Evolutionary conservation across 2,888 invertebrate species (phyloP).

Genomic region (Eilema sororculum): DNA sequence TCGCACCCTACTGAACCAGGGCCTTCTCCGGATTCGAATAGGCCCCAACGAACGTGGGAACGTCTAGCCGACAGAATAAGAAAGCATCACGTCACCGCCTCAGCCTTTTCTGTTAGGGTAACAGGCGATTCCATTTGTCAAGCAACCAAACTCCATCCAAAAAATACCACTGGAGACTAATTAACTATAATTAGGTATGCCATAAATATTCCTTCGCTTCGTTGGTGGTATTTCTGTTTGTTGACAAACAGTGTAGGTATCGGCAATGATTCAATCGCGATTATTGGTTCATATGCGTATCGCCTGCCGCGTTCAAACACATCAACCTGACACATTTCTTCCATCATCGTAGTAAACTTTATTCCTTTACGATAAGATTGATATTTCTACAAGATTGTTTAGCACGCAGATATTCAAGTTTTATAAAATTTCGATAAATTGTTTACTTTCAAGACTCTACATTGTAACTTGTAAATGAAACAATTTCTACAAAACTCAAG

Average conservation of each 20-base stretch:
- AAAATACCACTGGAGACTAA: constrained; percentile 21
- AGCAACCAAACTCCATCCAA: too few relatives aligned
- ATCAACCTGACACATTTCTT: constrained; percentile 21
- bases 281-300: constrained; percentile 35
- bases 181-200: constrained; percentile 44
- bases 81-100: too few relatives aligned
- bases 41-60: background rate
- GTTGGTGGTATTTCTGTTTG: constrained; percentile 56
- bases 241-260: constrained; percentile 60
- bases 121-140: too few relatives aligned
- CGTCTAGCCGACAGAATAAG: too few relatives aligned
- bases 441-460: too few relatives aligned
- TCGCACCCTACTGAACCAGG: too few relatives aligned
- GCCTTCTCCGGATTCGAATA: too few relatives aligned
- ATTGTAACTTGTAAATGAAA: too few relatives aligned
- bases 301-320: constrained; percentile 32
- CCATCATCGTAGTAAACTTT: constrained; percentile 31
- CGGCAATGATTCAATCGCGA: constrained; percentile 57
- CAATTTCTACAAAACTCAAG: too few relatives aligned
- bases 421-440: background rate
- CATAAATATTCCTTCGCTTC: constrained; percentile 32
- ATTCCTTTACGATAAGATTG: constrained; percentile 14
- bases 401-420: background rate
- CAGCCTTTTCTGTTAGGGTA: too few relatives aligned
- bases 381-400: constrained; percentile 23